Evolutionary conservation across 2,797 vertebrate species (phyloP).

Genomic region (Tapirus indicus): DNA sequence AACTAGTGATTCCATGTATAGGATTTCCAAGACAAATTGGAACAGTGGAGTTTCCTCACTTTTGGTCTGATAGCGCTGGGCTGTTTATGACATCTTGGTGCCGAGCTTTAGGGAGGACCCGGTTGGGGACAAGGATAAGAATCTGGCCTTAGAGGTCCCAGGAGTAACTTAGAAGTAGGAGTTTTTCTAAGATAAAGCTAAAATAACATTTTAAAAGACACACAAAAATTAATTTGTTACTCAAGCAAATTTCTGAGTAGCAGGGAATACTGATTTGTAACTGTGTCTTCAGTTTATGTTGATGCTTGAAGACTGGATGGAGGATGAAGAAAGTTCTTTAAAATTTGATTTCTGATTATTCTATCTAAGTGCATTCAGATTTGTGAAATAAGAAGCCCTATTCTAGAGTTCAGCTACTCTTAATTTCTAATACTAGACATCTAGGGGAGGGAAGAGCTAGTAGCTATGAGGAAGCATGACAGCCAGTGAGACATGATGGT

Average conservation of each 20-base stretch:
- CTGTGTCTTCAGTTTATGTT: neutral
- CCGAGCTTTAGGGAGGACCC: neutral
- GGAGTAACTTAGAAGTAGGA: conserved; percentile 3
- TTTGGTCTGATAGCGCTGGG: neutral
- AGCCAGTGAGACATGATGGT: conserved; percentile 68
- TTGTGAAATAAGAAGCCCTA: conserved; percentile 30
- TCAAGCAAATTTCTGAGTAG: conserved; percentile 23
- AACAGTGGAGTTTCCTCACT: conserved; percentile 8
- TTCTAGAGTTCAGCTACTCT: conserved; percentile 49
- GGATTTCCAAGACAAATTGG: conserved; percentile 6
- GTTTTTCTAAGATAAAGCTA: conserved; percentile 49
- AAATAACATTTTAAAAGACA: conserved; percentile 58
- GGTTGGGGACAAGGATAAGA: conserved; percentile 43
- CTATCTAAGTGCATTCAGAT: neutral
- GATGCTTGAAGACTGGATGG: conserved; percentile 12
- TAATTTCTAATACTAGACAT: conserved; percentile 36
- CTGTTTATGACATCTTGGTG: neutral
- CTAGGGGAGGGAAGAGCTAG: conserved; percentile 28
- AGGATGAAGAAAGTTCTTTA: conserved; percentile 32
- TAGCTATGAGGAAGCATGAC: conserved; percentile 47
- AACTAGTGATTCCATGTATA: neutral
- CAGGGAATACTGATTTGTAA: neutral
- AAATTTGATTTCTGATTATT: conserved; percentile 65
- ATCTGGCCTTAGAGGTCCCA: conserved; percentile 27
- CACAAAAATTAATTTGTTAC: neutral